Conservation (phyloP, 1,140 invertebrate genomes). For the Dendroctonus ponderosae region DNA sequence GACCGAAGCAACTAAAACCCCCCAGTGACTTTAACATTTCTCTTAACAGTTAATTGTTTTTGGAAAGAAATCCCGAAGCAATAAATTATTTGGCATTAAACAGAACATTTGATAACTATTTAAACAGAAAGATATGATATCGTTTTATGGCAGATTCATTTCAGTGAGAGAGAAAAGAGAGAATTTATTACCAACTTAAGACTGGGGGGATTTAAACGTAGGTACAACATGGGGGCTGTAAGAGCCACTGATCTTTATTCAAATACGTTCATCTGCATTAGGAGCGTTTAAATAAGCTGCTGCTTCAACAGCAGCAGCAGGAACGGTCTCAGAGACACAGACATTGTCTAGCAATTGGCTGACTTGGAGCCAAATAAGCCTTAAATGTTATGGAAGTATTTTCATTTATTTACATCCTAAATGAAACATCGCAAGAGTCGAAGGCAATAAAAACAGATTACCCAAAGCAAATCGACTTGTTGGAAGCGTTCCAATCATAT, state of each 20-base stretch:
- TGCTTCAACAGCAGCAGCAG: not conserved
- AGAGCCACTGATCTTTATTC: slow-evolving; percentile 8
- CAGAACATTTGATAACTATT: not conserved
- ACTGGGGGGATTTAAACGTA: slow-evolving; percentile 12
- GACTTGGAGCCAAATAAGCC: no score
- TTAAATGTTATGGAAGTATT: no score
- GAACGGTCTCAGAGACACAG: not conserved
- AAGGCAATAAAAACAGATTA: no score
- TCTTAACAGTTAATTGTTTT: no score
- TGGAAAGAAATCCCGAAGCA: no score
- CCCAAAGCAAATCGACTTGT: no score
- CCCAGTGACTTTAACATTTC: no score
- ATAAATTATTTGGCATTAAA: no score
- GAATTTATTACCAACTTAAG: slow-evolving; percentile 6
- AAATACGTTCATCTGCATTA: slow-evolving; percentile 12
- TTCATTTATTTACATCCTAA: no score
- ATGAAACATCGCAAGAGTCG: no score
- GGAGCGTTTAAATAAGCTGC: not conserved
- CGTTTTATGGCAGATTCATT: slow-evolving; percentile 10
- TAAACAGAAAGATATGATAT: slow-evolving; percentile 16
- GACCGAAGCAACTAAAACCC: no score
- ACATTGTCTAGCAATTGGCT: slow-evolving; percentile 2
- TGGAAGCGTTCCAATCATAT: no score
- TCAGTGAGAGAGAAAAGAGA: not conserved
- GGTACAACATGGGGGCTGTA: slow-evolving; percentile 7